Percentiles rank a stretch among this genome's conserved stretches.
phyloP scores from a whole-genome alignment of 2,113 vertebrate genomes.

The Hydropotes inermis region DNA sequence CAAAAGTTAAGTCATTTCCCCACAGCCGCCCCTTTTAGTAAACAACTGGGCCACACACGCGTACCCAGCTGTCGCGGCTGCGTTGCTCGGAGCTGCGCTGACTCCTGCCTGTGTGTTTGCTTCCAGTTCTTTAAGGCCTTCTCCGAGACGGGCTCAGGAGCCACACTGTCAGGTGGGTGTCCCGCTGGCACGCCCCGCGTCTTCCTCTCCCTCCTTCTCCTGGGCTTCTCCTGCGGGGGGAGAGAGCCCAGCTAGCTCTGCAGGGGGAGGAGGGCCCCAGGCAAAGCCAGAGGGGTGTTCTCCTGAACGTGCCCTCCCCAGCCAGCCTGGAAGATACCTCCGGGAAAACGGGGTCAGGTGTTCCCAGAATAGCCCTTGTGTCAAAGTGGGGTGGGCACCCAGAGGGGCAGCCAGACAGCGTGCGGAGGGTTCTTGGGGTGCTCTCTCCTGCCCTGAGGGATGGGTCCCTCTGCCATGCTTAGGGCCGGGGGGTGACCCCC shows the following conservation, averaged over 20 bases:
- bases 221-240: neutral
- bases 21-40: accelerated
- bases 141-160: slow-evolving; percentile 79
- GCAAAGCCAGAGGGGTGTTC: neutral
- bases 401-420: neutral
- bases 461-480: neutral
- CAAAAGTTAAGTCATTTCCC: neutral
- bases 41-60: neutral
- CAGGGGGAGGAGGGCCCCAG: neutral
- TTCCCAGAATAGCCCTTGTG: neutral
- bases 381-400: neutral
- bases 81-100: neutral
- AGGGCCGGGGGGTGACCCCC: neutral
- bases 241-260: neutral
- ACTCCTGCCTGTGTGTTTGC: neutral
- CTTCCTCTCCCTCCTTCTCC: neutral
- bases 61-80: accelerated
- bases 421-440: no score
- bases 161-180: slow-evolving; percentile 83
- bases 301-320: neutral
- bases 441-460: neutral
- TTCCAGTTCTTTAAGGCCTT: slow-evolving; percentile 91
- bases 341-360: neutral
- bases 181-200: accelerated
- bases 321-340: neutral